phyloP scores from a whole-genome alignment of 2,888 invertebrate species.

The Sphecodes monilicornis region DNA sequence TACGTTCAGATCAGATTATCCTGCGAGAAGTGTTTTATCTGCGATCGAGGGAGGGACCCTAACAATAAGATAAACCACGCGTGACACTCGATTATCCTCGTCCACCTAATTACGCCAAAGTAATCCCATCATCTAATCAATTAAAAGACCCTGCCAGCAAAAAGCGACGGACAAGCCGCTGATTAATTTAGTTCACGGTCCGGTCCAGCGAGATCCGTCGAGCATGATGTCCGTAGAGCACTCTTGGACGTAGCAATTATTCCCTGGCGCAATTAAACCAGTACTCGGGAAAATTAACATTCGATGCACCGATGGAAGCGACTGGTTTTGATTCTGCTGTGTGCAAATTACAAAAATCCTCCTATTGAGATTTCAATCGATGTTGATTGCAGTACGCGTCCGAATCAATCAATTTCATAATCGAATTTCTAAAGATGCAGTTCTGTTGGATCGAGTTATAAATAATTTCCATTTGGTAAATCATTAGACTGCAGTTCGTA shows the following conservation, averaged over 20 bases:
- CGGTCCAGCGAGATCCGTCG: not conserved
- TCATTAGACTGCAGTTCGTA: too few species aligned
- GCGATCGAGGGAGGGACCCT: not conserved
- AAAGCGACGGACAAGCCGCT: not conserved
- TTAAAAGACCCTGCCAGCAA: slow-evolving; percentile 5
- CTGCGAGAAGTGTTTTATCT: not conserved
- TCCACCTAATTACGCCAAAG: slow-evolving; percentile 1
- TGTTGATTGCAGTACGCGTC: too few species aligned
- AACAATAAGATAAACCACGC: slow-evolving; percentile 14
- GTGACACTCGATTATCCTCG: slow-evolving; percentile 15
- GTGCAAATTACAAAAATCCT: not conserved
- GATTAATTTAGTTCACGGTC: slow-evolving; percentile 1
- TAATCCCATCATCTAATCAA: slow-evolving; percentile 15
- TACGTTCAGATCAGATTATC: not conserved
- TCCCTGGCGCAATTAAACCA: slow-evolving; percentile 9
- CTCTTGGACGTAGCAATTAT: not conserved
- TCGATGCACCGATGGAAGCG: not conserved
- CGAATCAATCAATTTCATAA: not conserved
- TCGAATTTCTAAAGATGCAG: too few species aligned
- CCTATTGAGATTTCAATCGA: not conserved
- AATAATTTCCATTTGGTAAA: too few species aligned
- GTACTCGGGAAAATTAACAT: slow-evolving; percentile 25
- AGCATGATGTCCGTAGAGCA: not conserved
- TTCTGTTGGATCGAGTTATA: too few species aligned
- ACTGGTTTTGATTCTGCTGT: not conserved